Evolutionary conservation across 2,797 vertebrate genomes (phyloP).

Genomic region (Megaceryle alcyon): DNA sequence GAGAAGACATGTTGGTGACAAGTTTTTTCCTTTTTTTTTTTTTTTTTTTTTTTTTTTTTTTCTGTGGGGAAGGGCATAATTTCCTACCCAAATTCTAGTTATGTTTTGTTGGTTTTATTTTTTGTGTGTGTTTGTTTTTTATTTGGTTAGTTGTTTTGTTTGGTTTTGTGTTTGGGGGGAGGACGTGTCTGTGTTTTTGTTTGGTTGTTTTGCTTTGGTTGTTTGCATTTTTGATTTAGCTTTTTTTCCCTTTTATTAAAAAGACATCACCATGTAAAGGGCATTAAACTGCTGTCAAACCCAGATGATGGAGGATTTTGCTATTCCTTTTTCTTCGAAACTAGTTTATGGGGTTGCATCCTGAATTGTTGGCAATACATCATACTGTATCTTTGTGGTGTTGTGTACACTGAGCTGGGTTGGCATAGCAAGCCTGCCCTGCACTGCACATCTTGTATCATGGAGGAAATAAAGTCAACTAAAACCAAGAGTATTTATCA

Average conservation of each 20-base stretch:
- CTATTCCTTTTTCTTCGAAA: neutral
- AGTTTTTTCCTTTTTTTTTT: neutral
- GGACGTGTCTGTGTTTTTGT: too few relatives aligned
- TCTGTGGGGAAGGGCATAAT: neutral
- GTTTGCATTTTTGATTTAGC: fast-evolving
- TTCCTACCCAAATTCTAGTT: neutral
- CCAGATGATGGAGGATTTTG: neutral
- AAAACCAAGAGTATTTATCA: neutral
- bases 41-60: neutral
- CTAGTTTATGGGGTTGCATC: neutral
- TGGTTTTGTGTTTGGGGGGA: too few relatives aligned
- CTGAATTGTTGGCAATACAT: neutral
- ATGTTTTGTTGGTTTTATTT: too few relatives aligned
- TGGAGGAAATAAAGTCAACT: neutral
- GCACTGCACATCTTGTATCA: neutral
- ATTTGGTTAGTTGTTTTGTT: neutral
- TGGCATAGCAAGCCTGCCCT: neutral
- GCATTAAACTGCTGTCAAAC: neutral
- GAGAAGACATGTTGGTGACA: neutral
- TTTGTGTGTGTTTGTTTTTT: too few relatives aligned
- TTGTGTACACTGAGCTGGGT: neutral
- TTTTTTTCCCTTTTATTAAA: neutral
- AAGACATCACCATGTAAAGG: neutral
- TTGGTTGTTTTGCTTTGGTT: too few relatives aligned
- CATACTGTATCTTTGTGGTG: fast-evolving